phyloP scores from a whole-genome alignment of 2,113 vertebrate genomes.

The Dasyprocta punctata region DNA sequence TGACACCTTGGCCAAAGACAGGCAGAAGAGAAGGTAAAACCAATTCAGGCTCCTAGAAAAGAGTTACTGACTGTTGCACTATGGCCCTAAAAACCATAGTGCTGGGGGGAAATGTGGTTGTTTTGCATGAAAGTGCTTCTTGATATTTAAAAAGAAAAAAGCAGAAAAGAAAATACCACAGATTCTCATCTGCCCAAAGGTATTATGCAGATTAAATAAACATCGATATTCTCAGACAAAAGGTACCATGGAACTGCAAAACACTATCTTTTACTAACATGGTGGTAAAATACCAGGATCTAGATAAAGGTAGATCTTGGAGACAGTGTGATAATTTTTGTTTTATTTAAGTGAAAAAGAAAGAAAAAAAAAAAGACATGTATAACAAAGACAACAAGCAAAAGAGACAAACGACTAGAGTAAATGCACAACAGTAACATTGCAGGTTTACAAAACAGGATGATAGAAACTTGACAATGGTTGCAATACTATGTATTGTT shows the following conservation, averaged over 20 bases:
- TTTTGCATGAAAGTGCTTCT: background rate
- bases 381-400: no score
- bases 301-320: constrained; percentile 33
- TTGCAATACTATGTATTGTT: no score
- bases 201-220: constrained; percentile 51
- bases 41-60: background rate
- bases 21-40: no score
- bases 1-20: background rate
- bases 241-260: background rate
- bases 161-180: constrained; percentile 31
- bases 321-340: constrained; percentile 61
- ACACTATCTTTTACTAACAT: constrained; percentile 44
- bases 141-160: constrained; percentile 1
- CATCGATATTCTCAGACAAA: constrained; percentile 63
- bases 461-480: no score
- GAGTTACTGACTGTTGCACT: background rate
- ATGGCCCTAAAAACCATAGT: background rate
- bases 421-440: no score
- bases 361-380: no score
- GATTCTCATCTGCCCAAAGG: background rate
- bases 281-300: constrained; percentile 23
- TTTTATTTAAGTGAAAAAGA: no score
- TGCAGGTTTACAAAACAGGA: no score
- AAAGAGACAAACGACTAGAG: no score
- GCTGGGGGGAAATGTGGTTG: background rate